phyloP scores from a whole-genome alignment of 2,888 invertebrate species.

The Temnothorax rugatulus region DNA sequence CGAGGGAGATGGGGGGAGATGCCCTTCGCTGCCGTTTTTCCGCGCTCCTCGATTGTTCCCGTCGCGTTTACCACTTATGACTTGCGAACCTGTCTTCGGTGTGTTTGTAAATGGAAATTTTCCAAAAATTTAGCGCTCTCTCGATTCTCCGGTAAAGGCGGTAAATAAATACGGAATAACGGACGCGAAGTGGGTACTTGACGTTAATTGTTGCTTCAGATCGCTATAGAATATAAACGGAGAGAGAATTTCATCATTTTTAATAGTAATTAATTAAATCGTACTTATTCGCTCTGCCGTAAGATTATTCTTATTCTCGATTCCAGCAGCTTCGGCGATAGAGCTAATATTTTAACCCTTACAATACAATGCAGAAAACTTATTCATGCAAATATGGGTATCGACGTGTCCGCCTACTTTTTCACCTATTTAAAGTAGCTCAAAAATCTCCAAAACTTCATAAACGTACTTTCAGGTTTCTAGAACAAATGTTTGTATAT shows the following conservation, averaged over 20 bases:
- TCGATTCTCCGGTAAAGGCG: background rate
- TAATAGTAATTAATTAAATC: too few species aligned
- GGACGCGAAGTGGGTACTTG: background rate
- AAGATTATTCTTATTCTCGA: background rate
- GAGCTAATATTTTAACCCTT: too few species aligned
- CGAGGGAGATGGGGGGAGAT: background rate
- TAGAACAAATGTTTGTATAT: too few species aligned
- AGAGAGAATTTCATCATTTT: too few species aligned
- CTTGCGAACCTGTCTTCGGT: too few species aligned
- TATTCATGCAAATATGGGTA: too few species aligned
- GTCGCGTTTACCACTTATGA: background rate
- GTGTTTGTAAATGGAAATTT: slow-evolving; percentile 36
- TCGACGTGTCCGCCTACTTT: too few species aligned
- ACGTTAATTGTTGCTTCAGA: background rate
- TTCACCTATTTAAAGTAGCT: too few species aligned
- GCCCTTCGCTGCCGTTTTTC: slow-evolving; percentile 44
- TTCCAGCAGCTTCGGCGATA: background rate
- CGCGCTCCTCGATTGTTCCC: slow-evolving; percentile 34
- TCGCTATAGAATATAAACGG: background rate
- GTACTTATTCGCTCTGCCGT: background rate
- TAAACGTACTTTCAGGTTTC: too few species aligned
- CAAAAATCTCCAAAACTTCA: too few species aligned
- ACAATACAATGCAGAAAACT: too few species aligned
- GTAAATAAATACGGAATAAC: background rate
- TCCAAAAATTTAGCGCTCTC: background rate